Conservation (phyloP, 2,888 invertebrate genomes). For the Drosophila longiperda region DNA sequence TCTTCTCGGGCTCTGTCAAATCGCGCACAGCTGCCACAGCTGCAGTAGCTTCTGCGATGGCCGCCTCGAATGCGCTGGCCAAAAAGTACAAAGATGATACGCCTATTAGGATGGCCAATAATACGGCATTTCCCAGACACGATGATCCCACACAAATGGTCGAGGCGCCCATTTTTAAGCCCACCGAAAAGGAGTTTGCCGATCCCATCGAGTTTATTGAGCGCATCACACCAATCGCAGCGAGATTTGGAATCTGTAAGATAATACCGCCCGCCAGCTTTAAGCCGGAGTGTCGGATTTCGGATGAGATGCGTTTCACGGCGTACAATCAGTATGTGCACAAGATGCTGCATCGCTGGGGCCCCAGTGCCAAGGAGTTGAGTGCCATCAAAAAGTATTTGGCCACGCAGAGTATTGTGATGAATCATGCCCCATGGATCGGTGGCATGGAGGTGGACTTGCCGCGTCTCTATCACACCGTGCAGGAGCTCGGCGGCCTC, state of each 20-base stretch:
- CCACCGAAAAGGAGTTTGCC: slow-evolving; percentile 92
- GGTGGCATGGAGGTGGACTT: slow-evolving; percentile 96
- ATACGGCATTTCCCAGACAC: slow-evolving; percentile 85
- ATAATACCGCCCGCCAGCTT: slow-evolving; percentile 93
- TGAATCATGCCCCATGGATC: slow-evolving; percentile 92
- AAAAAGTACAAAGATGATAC: slow-evolving; percentile 84
- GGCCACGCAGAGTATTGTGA: slow-evolving; percentile 90
- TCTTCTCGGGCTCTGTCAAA: slow-evolving; percentile 84
- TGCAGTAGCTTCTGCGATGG: slow-evolving; percentile 44
- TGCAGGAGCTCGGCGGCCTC: slow-evolving; percentile 93
- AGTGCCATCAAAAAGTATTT: slow-evolving; percentile 93
- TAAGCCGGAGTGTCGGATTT: slow-evolving; percentile 92
- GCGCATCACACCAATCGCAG: slow-evolving; percentile 90
- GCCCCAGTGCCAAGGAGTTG: slow-evolving; percentile 93
- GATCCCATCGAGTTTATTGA: slow-evolving; percentile 95
- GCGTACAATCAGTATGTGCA: slow-evolving; percentile 96
- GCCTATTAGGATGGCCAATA: slow-evolving; percentile 85
- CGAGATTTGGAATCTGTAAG: slow-evolving; percentile 93
- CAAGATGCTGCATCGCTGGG: slow-evolving; percentile 95
- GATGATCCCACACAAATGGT: slow-evolving; percentile 87
- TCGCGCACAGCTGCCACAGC: slow-evolving; percentile 69
- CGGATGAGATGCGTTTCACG: slow-evolving; percentile 94
- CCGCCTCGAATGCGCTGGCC: slow-evolving; percentile 72
- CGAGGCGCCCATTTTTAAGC: slow-evolving; percentile 92
- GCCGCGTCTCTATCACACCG: slow-evolving; percentile 93